These are phyloP conservation scores for Cyclophora punctaria DNA, from an alignment of 2,888 invertebrate species.

Conservation along the genomic window DNA sequence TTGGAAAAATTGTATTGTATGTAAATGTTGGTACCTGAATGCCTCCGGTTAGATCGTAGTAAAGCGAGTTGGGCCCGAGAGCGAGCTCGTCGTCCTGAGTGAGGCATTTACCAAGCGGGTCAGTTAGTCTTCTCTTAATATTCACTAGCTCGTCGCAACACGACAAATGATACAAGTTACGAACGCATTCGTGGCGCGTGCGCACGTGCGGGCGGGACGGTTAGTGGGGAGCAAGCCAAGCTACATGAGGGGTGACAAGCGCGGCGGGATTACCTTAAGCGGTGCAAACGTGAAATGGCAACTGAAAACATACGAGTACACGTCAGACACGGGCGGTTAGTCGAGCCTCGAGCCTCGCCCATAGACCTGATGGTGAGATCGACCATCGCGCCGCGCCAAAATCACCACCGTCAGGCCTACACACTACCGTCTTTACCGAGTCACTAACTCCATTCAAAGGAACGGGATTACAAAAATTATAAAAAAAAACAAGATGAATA, in stretches of 20 bases:
- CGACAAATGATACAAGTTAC: conserved; percentile 57
- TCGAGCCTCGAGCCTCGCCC: conserved; percentile 50
- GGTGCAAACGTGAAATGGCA: conserved; percentile 55
- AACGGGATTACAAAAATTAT: conserved; percentile 55
- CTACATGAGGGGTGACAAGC: conserved; percentile 49
- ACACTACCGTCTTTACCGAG: conserved; percentile 71
- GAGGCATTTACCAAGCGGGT: conserved; percentile 71
- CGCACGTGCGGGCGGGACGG: conserved; percentile 30
- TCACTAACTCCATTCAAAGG: conserved; percentile 66
- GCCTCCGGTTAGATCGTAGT: conserved; percentile 74
- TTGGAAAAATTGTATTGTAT: conserved; percentile 28
- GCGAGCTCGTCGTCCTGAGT: conserved; percentile 73
- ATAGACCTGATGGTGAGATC: conserved; percentile 66
- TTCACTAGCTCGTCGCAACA: conserved; percentile 62
- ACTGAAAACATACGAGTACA: conserved; percentile 48
- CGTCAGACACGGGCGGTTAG: conserved; percentile 50
- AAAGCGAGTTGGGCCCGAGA: conserved; percentile 71
- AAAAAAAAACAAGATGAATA: conserved; percentile 43
- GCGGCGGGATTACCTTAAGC: conserved; percentile 51
- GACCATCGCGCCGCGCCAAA: conserved; percentile 32
- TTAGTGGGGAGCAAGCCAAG: conserved; percentile 41
- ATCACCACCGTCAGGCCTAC: conserved; percentile 69
- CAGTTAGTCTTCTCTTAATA: conserved; percentile 66
- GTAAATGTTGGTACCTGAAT: conserved; percentile 60
- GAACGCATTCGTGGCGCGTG: conserved; percentile 44